Base-by-base conservation (phyloP, 2,113 vertebrate genomes). In the Trematomus loennbergii region DNA sequence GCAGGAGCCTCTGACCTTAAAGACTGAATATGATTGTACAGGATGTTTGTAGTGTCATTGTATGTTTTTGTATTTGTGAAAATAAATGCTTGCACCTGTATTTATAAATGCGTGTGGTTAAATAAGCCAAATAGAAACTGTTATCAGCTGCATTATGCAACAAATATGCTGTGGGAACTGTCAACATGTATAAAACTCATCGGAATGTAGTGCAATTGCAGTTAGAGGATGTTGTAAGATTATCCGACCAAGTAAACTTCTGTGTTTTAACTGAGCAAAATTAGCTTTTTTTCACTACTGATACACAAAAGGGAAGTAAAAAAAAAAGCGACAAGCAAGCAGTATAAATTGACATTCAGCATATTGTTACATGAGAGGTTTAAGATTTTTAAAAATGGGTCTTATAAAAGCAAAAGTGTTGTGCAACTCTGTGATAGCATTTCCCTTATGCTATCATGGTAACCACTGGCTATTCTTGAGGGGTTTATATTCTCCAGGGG, bases 1-100 rank as follows among this genome's bases (percentile, higher is more conserved):
- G 3, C 75, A 69, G 17, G 58, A 75, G 59, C 60, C 17, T 71
- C 54, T 58, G 40, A 62, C 29, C 18, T 70, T 86, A 63, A 75
- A 83, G 36, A 83, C 52, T 88, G 64, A 87, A 74, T 53, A 55
- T 81, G 70, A 84, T 72, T 95, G 92, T 92, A 94, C 86, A 93
- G 76, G 86, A 29, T 91, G 71, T 86, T 85, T 85, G 68, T 85
- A 72, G 76, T 75, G 64, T 85, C 55, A 71, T 75, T 78, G 53
- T 82, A 69, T 83, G 63, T 1, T 78, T 89, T 92, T 91, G 71
- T 89, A 83, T 65, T 17, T 74, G 52, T 82, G 79, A 67, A 86
- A 94, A 93, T 93, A 94, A 95, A 94, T 45, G 11, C 15, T 72
- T 72, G 66, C 55, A 55, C 29, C 15, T 81, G 76, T 84, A 81